Conservation (phyloP, 1,140 invertebrate genomes). For the Onthophagus taurus region DNA sequence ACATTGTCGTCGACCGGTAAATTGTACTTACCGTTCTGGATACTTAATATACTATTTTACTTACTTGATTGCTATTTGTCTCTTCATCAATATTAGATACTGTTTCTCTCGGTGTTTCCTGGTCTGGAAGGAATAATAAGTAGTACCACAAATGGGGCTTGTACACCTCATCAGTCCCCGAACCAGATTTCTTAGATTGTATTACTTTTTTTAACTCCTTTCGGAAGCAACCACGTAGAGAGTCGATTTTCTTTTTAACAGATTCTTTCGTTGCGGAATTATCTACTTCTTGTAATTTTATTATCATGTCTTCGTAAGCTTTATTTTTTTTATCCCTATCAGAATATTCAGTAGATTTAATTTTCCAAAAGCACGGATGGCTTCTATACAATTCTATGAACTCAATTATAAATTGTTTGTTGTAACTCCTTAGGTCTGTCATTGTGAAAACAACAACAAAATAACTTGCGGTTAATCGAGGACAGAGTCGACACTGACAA, state of each 20-base stretch:
- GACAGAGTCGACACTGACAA: too few relatives aligned
- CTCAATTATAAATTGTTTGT: conserved; percentile 10
- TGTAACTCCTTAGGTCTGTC: conserved; percentile 9
- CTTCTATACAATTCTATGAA: conserved; percentile 12
- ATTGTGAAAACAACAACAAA: too few relatives aligned
- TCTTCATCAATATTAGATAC: conserved; percentile 5
- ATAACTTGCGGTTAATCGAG: too few relatives aligned
- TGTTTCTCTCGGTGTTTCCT: conserved; percentile 14
- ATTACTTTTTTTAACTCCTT: conserved; percentile 1
- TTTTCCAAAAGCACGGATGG: not conserved
- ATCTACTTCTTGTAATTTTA: not conserved
- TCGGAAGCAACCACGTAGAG: not conserved
- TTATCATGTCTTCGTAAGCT: not conserved
- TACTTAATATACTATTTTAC: too few relatives aligned
- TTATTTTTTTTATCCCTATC: not conserved
- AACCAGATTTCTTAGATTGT: not conserved
- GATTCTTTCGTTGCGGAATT: not conserved
- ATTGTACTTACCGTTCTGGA: too few relatives aligned
- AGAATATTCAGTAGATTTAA: not conserved
- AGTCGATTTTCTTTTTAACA: not conserved
- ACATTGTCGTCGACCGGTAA: too few relatives aligned
- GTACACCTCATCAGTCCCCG: not conserved
- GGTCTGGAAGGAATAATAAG: conserved; percentile 22
- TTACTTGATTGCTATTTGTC: too few relatives aligned
- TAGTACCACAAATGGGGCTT: not conserved